phyloP scores from a whole-genome alignment of 2,888 invertebrate species.

The Taphrorychus bicolor region DNA sequence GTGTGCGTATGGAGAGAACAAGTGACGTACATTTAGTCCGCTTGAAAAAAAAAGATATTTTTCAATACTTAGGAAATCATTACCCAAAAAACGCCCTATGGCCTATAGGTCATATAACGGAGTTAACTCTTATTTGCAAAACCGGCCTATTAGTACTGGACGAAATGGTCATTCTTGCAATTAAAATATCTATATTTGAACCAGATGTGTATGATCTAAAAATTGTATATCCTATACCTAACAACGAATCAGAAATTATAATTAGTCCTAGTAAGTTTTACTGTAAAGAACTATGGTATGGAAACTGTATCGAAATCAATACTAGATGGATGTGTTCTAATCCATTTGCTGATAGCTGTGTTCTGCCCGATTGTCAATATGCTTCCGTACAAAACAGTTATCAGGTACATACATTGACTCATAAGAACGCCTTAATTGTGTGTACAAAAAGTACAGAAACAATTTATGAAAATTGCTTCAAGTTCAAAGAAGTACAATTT shows the following conservation, averaged over 20 bases:
- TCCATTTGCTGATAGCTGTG: background rate
- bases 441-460: conserved; percentile 8
- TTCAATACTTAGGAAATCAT: conserved; percentile 5
- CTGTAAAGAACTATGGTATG: conserved; percentile 9
- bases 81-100: conserved; percentile 13
- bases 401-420: conserved; percentile 6
- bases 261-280: conserved; percentile 10
- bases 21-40: too few species aligned
- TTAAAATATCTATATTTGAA: conserved; percentile 5
- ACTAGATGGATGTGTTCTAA: conserved; percentile 10
- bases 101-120: background rate
- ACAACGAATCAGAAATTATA: conserved; percentile 9
- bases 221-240: conserved; percentile 11
- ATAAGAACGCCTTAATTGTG: conserved; percentile 1
- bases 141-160: conserved; percentile 10
- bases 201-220: conserved; percentile 3
- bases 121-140: conserved; percentile 15
- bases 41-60: conserved; percentile 6
- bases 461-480: conserved; percentile 12
- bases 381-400: conserved; percentile 13
- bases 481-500: background rate
- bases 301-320: conserved; percentile 5
- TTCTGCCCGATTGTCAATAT: background rate
- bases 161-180: conserved; percentile 9
- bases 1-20: too few species aligned